phyloP scores from a whole-genome alignment of 2,113 vertebrate genomes.

The Numida meleagris region DNA sequence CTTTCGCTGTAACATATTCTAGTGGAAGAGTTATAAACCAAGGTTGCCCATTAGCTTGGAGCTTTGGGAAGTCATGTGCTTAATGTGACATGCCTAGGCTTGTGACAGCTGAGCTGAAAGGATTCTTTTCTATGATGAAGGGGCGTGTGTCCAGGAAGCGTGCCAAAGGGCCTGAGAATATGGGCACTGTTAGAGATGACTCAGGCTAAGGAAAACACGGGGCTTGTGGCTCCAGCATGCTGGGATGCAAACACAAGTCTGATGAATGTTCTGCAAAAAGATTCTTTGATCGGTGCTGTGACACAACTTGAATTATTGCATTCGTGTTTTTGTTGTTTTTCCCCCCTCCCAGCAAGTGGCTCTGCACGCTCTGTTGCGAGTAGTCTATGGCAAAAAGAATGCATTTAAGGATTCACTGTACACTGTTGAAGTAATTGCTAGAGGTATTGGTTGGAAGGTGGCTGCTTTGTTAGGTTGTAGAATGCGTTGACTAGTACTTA shows the following conservation, averaged over 20 bases:
- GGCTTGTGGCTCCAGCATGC: slow-evolving; percentile 1
- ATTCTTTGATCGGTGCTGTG: background rate
- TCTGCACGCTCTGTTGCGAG: background rate
- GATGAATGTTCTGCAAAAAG: background rate
- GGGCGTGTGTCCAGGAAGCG: background rate
- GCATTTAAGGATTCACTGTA: background rate
- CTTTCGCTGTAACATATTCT: background rate
- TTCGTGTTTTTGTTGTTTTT: background rate
- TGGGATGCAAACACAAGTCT: slow-evolving; percentile 18
- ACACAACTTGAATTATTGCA: background rate
- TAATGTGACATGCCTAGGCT: background rate
- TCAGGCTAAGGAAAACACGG: background rate
- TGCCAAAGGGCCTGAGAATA: slow-evolving; percentile 21
- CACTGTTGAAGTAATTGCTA: background rate
- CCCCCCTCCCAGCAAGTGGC: background rate
- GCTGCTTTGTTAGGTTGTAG: background rate
- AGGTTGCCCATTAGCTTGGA: background rate
- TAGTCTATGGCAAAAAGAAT: background rate
- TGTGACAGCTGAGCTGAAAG: slow-evolving; percentile 16
- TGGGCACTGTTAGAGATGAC: slow-evolving; percentile 34
- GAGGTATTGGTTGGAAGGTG: background rate
- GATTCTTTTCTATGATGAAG: background rate
- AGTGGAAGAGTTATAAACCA: background rate
- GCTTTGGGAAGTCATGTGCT: background rate
- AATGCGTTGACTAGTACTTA: background rate